phyloP scores from a whole-genome alignment of 1,140 invertebrate species.

The Paramacrobiotus metropolitanus region DNA sequence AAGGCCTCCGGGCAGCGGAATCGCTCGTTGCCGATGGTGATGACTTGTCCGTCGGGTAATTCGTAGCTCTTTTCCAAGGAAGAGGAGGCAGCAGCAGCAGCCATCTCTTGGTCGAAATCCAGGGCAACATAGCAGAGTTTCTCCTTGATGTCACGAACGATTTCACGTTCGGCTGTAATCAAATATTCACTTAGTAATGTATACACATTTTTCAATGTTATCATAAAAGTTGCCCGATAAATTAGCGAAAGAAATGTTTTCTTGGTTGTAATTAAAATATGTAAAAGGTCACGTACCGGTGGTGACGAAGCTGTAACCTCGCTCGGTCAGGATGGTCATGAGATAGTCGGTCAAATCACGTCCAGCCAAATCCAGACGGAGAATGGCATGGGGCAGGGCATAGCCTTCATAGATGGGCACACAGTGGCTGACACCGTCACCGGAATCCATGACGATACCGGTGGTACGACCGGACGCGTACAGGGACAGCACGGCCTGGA shows the following conservation, averaged over 20 bases:
- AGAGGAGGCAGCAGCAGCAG: constrained; percentile 51
- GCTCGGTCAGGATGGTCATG: constrained; percentile 53
- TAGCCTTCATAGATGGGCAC: too few relatives aligned
- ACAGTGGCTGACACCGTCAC: too few relatives aligned
- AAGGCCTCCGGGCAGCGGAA: constrained; percentile 91
- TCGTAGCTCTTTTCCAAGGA: constrained; percentile 69
- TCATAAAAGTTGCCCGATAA: too few relatives aligned
- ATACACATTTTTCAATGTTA: too few relatives aligned
- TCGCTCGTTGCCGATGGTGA: constrained; percentile 79
- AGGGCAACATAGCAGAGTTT: constrained; percentile 72
- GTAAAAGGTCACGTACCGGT: too few relatives aligned
- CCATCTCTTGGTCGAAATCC: constrained; percentile 77
- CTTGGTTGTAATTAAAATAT: too few relatives aligned
- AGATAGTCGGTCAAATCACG: constrained; percentile 85
- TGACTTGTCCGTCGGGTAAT: constrained; percentile 73
- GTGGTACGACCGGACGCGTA: too few relatives aligned
- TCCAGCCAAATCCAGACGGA: constrained; percentile 90
- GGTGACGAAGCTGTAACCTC: constrained; percentile 83
- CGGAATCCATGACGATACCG: too few relatives aligned
- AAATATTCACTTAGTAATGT: too few relatives aligned
- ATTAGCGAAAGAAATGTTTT: too few relatives aligned
- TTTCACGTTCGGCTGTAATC: constrained; percentile 98
- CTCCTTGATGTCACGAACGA: constrained; percentile 90
- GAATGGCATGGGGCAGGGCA: constrained; percentile 93
- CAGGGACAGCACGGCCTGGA: too few relatives aligned